Evolutionary conservation across 2,797 vertebrate genomes (phyloP), one percentile per base, ranked within the genome.

Genomic region (Anguilla pacifica): DNA sequence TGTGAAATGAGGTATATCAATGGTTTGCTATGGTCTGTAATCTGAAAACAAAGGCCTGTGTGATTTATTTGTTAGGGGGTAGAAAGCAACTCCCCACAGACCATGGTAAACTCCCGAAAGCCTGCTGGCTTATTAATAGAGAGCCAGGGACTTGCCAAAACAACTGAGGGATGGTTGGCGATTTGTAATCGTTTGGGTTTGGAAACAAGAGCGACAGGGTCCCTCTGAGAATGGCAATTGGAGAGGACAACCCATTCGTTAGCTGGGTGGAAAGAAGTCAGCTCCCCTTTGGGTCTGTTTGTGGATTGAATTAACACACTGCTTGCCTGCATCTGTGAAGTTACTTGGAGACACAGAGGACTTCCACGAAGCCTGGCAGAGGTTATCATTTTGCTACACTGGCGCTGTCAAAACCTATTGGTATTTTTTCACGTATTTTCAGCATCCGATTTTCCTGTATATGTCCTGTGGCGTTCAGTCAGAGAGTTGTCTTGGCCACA

Each of bases 101-200:
- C 17, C 28, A 1, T 53, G 11, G 84, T 70, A 46, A 64, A 85
- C 19, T 43, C 61, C 35, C 39, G 59, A 51, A 55, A 87, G 4
- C 31, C 39, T 46, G 59, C 39, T 35, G 67, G 25, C 39, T 82
- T 74, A 57, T 87, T 87, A 77, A 84, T 35, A 17, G 49, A 53
- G 28, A 57, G 64, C 64, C 87, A 87, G 39, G 59, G 84, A 49
- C 57, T 46, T 35, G 3, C 28, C 31, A 31, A 43, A 86, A 88
- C 85, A 83, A 70, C 61, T 19, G 59, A 82, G 67, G 46, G 28
- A 70, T 83, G 39, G 43, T 43, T n/a, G 35, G 85, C 85, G 25
- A 88, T 88, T 83, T 88, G 59, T 86, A 88, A 86, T 72, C 87
- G 86, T 88, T 88, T 88, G 64, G 87, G 87, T 82, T 70, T 81